These are phyloP conservation scores for Heliocidaris tuberculata DNA, from an alignment of 35 echinoderm and acorn worm genomes.

Conservation along the genomic window DNA sequence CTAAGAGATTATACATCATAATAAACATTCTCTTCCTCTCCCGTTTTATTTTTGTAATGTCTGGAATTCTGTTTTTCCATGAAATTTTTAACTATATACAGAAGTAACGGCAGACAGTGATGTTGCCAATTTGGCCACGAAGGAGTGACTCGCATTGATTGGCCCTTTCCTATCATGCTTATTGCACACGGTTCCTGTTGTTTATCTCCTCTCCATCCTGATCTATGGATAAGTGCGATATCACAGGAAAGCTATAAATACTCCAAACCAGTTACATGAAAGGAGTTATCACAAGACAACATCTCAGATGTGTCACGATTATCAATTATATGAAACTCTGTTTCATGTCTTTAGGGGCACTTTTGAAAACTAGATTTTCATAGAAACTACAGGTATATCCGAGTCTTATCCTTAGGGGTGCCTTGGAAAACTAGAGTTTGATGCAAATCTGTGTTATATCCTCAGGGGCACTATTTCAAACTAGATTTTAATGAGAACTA, in stretches of 20 bases:
- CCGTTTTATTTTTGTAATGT: neutral
- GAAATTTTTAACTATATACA: neutral
- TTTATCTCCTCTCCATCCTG: neutral
- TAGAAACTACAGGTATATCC: neutral
- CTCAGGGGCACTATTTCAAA: neutral
- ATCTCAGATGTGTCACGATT: neutral
- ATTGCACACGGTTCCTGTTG: neutral
- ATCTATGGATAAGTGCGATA: neutral
- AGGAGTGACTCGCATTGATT: neutral
- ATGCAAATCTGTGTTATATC: neutral
- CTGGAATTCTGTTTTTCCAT: neutral
- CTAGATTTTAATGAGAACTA: neutral
- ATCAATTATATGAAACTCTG: neutral
- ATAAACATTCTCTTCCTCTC: neutral
- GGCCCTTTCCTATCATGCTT: constrained; percentile 1
- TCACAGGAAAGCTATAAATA: neutral
- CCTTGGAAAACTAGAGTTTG: neutral
- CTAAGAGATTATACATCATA: neutral
- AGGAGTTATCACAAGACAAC: neutral
- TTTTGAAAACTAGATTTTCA: neutral
- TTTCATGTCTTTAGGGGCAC: neutral
- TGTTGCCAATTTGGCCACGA: neutral
- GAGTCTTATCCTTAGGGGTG: neutral
- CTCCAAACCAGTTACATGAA: neutral
- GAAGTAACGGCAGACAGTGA: neutral